Percentiles rank a stretch among this genome's conserved stretches.
Evolutionary conservation across 2,113 vertebrate species (phyloP).

Genomic region (Pachycephala philippinensis): DNA sequence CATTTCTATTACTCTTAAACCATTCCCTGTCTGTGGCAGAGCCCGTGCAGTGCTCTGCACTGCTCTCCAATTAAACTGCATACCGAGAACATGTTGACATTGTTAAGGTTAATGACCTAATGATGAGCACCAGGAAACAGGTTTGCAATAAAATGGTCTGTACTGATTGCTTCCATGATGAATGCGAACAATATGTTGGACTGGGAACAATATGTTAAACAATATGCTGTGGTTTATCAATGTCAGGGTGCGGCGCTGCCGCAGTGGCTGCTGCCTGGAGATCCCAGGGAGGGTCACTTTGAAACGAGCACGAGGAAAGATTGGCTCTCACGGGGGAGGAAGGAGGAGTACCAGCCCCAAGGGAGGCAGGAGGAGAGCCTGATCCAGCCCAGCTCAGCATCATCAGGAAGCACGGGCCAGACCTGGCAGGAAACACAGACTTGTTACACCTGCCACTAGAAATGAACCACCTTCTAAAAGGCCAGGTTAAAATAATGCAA

Average conservation of each 20-base stretch:
- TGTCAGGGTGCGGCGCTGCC: slow-evolving; percentile 5
- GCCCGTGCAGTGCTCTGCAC: background rate
- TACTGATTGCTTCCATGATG: slow-evolving; percentile 60
- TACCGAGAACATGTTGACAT: slow-evolving; percentile 61
- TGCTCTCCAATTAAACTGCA: slow-evolving; percentile 57
- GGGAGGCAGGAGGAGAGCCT: background rate
- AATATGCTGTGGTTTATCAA: slow-evolving; percentile 69
- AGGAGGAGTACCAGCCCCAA: background rate
- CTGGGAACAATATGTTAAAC: slow-evolving; percentile 67
- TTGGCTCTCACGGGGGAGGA: background rate
- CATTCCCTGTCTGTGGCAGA: background rate
- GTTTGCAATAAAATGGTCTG: slow-evolving; percentile 64
- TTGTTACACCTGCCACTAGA: background rate
- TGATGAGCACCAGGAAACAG: slow-evolving; percentile 65
- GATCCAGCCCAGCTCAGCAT: background rate
- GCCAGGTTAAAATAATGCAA: background rate
- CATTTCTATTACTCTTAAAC: background rate
- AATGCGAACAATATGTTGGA: slow-evolving; percentile 64
- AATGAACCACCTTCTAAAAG: slow-evolving; percentile 33
- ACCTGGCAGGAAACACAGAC: background rate
- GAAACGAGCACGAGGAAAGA: background rate
- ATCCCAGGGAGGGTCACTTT: slow-evolving; percentile 52
- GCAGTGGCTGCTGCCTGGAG: slow-evolving; percentile 10
- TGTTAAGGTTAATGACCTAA: slow-evolving; percentile 71
- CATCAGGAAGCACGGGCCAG: background rate